These are phyloP conservation scores for Drosophila silvestris DNA, from an alignment of 2,888 invertebrate species.

Conservation along the genomic window DNA sequence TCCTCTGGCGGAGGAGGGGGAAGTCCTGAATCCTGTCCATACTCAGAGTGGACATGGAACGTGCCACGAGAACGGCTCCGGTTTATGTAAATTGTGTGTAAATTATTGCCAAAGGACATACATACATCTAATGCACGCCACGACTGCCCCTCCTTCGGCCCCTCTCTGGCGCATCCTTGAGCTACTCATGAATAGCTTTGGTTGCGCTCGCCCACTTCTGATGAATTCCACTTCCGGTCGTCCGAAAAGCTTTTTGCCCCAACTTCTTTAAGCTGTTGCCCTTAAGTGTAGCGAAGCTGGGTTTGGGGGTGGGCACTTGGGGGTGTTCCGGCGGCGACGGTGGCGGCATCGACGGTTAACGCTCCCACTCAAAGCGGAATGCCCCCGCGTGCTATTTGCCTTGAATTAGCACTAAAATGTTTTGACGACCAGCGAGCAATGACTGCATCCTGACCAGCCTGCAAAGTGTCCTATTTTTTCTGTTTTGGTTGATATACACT, in stretches of 20 bases:
- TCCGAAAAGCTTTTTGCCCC: constrained; percentile 12
- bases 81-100: constrained; percentile 68
- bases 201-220: constrained; percentile 28
- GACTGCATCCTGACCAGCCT: constrained; percentile 31
- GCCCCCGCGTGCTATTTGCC: constrained; percentile 39
- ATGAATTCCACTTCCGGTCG: constrained; percentile 30
- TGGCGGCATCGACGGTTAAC: not conserved
- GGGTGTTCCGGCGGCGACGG: not conserved
- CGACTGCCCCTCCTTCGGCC: not conserved
- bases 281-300: not conserved
- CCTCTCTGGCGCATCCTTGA: not conserved
- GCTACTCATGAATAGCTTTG: constrained; percentile 31
- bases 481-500: not conserved
- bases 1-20: not conserved
- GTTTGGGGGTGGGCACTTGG: too few species aligned
- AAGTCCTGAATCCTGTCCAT: constrained; percentile 7
- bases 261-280: constrained; percentile 13
- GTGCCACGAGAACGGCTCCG: constrained; percentile 32
- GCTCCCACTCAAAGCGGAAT: constrained; percentile 22
- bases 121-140: constrained; percentile 63
- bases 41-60: constrained; percentile 54
- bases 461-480: not conserved
- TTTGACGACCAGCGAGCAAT: constrained; percentile 47
- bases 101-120: constrained; percentile 67
- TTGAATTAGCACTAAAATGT: constrained; percentile 65